These are phyloP conservation scores for Homarus gammarus DNA, from an alignment of 2,888 invertebrate genomes.

Conservation along the genomic window DNA sequence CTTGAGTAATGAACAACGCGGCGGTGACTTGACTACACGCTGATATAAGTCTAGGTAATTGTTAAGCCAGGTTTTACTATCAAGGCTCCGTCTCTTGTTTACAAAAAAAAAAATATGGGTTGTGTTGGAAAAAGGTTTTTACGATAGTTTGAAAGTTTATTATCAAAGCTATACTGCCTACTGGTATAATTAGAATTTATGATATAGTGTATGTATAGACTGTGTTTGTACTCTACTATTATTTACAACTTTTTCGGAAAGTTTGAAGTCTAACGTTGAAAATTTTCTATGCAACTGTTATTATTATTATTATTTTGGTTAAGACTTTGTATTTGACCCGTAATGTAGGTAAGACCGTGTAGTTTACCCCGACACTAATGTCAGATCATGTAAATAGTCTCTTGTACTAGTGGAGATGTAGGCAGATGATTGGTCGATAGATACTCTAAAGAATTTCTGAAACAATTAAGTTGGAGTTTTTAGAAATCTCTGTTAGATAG, in stretches of 20 bases:
- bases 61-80: slow-evolving; percentile 16
- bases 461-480: slow-evolving; percentile 35
- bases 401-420: slow-evolving; percentile 50
- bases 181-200: slow-evolving; percentile 52
- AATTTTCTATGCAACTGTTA: slow-evolving; percentile 70
- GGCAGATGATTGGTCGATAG: slow-evolving; percentile 46
- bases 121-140: slow-evolving; percentile 30
- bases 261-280: slow-evolving; percentile 52
- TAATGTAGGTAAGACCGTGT: slow-evolving; percentile 28
- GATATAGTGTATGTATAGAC: slow-evolving; percentile 44
- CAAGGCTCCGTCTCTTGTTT: slow-evolving; percentile 39
- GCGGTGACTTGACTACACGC: too few relatives aligned
- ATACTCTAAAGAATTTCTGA: slow-evolving; percentile 46
- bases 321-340: slow-evolving; percentile 61
- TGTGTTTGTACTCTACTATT: slow-evolving; percentile 47
- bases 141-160: slow-evolving; percentile 37
- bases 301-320: slow-evolving; percentile 60
- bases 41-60: slow-evolving; percentile 20
- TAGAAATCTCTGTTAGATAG: slow-evolving; percentile 50
- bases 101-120: too few relatives aligned
- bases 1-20: too few relatives aligned
- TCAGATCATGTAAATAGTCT: slow-evolving; percentile 49
- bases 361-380: slow-evolving; percentile 33
- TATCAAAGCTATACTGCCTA: slow-evolving; percentile 43
- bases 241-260: slow-evolving; percentile 38